These are phyloP conservation scores for Talpa occidentalis DNA, from an alignment of 2,113 vertebrate genomes.

Conservation along the genomic window DNA sequence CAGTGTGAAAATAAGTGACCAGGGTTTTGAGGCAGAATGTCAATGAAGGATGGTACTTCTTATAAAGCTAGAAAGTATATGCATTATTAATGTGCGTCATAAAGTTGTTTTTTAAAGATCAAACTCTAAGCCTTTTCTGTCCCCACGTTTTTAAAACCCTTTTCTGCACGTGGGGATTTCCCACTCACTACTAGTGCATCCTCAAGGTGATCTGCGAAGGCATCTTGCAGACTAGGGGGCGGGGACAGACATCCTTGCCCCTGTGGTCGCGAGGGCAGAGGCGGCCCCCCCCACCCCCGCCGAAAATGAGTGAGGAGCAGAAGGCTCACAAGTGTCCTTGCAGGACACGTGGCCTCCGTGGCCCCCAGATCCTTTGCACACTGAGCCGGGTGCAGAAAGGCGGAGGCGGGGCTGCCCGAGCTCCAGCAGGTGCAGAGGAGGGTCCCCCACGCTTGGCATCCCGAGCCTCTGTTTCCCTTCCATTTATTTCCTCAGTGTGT, in stretches of 20 bases:
- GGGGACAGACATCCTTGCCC: slow-evolving; percentile 45
- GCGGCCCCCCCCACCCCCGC: not conserved
- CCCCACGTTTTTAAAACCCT: not conserved
- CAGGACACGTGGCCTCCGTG: slow-evolving; percentile 64
- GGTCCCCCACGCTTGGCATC: not conserved
- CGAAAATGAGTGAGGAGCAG: slow-evolving; percentile 52
- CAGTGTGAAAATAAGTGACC: not conserved
- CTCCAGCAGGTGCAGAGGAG: slow-evolving; percentile 51
- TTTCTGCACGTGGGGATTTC: slow-evolving; percentile 36
- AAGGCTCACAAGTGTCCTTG: not conserved
- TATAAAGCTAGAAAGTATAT: not conserved
- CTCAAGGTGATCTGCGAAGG: slow-evolving; percentile 80
- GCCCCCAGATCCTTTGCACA: slow-evolving; percentile 50
- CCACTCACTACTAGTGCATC: not conserved
- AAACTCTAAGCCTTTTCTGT: not conserved
- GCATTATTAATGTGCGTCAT: not conserved
- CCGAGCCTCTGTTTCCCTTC: not conserved
- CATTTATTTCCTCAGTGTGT: slow-evolving; percentile 79
- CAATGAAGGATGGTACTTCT: not conserved
- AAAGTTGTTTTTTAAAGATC: slow-evolving; percentile 32
- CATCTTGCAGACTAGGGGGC: not conserved
- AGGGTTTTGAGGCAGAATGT: not conserved
- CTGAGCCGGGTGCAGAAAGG: not conserved
- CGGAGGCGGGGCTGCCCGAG: not conserved
- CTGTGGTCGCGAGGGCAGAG: not conserved